These are phyloP conservation scores for Girardia tigrina DNA, from an alignment of 2,888 invertebrate species.

Conservation along the genomic window DNA sequence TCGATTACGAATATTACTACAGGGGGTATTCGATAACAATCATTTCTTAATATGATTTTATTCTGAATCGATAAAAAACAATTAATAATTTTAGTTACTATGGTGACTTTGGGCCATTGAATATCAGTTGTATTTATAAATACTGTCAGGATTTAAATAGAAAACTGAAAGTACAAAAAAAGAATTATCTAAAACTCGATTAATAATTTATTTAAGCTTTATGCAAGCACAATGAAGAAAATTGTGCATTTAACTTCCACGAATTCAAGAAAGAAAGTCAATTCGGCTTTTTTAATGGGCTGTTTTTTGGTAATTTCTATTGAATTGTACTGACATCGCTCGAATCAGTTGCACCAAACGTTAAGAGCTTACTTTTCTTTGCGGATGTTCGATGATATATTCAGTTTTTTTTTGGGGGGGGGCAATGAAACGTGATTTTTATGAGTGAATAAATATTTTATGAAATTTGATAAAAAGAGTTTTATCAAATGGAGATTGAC, in stretches of 20 bases:
- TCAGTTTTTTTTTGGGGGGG: too few relatives aligned
- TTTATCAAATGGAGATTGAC: too few relatives aligned
- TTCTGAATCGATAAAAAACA: neutral
- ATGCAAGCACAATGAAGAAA: neutral
- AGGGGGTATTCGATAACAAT: neutral
- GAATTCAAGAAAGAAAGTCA: neutral
- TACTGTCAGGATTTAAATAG: neutral
- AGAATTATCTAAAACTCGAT: neutral
- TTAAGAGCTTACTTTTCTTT: too few relatives aligned
- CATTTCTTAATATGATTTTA: neutral
- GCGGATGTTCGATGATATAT: too few relatives aligned
- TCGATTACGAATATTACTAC: neutral
- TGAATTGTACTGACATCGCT: too few relatives aligned
- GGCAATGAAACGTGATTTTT: too few relatives aligned
- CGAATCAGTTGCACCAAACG: too few relatives aligned
- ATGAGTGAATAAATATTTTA: too few relatives aligned
- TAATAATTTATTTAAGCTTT: neutral
- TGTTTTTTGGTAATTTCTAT: slow-evolving; percentile 14
- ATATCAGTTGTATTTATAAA: neutral
- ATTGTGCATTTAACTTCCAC: neutral
- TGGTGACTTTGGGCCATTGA: neutral
- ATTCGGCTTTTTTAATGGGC: slow-evolving; percentile 8
- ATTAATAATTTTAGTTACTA: neutral
- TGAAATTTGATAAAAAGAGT: too few relatives aligned
- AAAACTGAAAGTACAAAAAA: neutral